These are phyloP conservation scores for Charanyca ferruginea DNA, from an alignment of 2,888 invertebrate species.

Conservation along the genomic window DNA sequence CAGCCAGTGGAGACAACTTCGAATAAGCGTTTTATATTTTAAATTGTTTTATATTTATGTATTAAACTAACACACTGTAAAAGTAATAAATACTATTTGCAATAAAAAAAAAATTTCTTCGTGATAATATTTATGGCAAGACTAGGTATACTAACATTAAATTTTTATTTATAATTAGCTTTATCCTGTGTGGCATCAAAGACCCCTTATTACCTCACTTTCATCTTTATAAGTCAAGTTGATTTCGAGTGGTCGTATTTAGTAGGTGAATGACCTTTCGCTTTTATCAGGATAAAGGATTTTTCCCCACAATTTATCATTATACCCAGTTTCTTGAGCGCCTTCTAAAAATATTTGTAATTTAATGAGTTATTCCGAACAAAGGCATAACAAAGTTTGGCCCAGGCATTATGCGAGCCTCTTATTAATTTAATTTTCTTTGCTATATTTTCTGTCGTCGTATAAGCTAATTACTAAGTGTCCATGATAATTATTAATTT, in stretches of 20 bases:
- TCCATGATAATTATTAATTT: neutral
- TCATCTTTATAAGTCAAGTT: no score
- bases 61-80: no score
- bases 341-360: slow-evolving; percentile 34
- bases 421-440: slow-evolving; percentile 44
- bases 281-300: neutral
- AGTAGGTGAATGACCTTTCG: neutral
- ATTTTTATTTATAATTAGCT: no score
- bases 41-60: no score
- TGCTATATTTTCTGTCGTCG: slow-evolving; percentile 25
- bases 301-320: slow-evolving; percentile 1
- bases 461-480: slow-evolving; percentile 30
- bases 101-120: no score
- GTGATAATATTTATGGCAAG: no score
- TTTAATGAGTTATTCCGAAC: slow-evolving; percentile 51
- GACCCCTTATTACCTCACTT: no score
- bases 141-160: no score
- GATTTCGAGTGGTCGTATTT: neutral
- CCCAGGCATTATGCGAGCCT: slow-evolving; percentile 11
- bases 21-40: no score
- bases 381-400: slow-evolving; percentile 45
- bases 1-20: no score
- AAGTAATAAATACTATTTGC: no score
- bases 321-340: slow-evolving; percentile 1
- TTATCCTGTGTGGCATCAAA: no score